Percentiles rank a stretch among this genome's conserved stretches.
These are phyloP conservation scores for Tricholaema leucomelas DNA, from an alignment of 2,113 vertebrate genomes.

Conservation along the genomic window DNA sequence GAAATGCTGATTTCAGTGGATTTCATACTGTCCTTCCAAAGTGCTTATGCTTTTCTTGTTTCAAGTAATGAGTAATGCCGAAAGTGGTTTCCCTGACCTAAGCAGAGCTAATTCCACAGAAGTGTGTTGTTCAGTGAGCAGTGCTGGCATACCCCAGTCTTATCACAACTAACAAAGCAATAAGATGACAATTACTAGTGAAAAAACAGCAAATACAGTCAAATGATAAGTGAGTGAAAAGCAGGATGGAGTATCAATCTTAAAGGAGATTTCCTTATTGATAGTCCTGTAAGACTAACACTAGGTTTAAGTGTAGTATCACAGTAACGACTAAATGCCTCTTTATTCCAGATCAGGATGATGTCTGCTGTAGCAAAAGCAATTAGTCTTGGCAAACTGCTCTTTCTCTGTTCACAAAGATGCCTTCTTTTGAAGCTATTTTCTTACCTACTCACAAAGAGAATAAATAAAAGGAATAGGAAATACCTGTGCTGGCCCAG, in stretches of 20 bases:
- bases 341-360: not conserved
- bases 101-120: not conserved
- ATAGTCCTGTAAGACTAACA: not conserved
- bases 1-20: not conserved
- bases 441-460: not conserved
- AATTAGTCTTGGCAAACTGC: not conserved
- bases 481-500: not conserved
- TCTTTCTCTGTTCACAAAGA: not conserved
- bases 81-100: not conserved
- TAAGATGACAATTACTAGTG: not conserved
- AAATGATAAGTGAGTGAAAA: not conserved
- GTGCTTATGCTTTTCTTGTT: not conserved
- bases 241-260: not conserved
- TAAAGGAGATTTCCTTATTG: not conserved
- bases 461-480: not conserved
- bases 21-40: not conserved
- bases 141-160: not conserved
- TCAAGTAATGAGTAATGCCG: not conserved
- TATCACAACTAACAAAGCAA: not conserved
- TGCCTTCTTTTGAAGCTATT: not conserved
- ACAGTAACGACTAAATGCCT: not conserved
- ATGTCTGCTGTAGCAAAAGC: not conserved
- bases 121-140: not conserved
- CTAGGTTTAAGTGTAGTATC: not conserved
- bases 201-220: not conserved